Evolutionary conservation across 2,797 vertebrate genomes (phyloP).

Genomic region (Schizothorax lantsangensis): DNA sequence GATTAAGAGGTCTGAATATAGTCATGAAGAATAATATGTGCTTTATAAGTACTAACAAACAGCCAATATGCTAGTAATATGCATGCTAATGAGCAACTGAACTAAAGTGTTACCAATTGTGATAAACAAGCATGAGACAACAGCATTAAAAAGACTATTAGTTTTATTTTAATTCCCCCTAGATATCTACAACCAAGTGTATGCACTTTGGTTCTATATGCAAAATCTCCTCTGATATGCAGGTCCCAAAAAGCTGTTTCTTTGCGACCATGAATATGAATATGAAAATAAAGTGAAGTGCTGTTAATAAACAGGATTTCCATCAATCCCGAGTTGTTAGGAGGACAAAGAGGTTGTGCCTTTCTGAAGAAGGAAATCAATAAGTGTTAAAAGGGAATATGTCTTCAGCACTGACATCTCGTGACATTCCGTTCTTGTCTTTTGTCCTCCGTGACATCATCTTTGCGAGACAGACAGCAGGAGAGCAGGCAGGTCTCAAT

Average conservation of each 20-base stretch:
- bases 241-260: not conserved
- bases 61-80: too few species aligned
- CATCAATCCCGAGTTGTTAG: conserved; percentile 50
- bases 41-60: not conserved
- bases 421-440: conserved; percentile 66
- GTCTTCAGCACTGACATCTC: conserved; percentile 66
- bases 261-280: not conserved
- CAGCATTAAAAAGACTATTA: not conserved
- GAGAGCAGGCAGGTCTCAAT: conserved; percentile 77
- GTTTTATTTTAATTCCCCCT: not conserved
- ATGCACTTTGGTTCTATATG: not conserved
- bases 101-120: not conserved
- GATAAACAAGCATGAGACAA: not conserved
- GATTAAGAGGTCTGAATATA: not conserved
- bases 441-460: conserved; percentile 73
- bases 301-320: conserved; percentile 40
- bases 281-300: conserved; percentile 20
- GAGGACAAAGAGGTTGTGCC: conserved; percentile 13
- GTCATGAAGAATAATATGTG: not conserved
- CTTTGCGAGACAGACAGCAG: conserved; percentile 75
- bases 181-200: not conserved
- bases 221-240: not conserved
- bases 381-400: conserved; percentile 64
- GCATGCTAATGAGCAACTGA: not conserved
- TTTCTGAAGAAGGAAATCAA: conserved; percentile 66